phyloP scores from a whole-genome alignment of 2,888 invertebrate species.

The Plutella xylostella region DNA sequence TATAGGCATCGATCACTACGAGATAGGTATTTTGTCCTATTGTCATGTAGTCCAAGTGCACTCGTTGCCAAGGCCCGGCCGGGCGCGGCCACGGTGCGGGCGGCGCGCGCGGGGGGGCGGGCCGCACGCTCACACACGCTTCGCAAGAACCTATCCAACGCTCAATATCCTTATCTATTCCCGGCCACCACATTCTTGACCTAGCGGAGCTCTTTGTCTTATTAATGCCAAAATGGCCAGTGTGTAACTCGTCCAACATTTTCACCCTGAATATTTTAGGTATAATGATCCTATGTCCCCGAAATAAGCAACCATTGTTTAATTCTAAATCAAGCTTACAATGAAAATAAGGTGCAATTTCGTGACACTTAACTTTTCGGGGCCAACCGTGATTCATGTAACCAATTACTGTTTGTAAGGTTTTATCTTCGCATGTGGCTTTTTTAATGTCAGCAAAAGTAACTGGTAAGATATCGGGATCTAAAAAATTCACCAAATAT shows the following conservation, averaged over 20 bases:
- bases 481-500: slow-evolving; percentile 5
- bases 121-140: background rate
- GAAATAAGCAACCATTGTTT: background rate
- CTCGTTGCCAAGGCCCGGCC: background rate
- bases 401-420: slow-evolving; percentile 14
- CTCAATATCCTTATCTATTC: background rate
- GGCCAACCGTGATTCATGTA: slow-evolving; percentile 12
- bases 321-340: background rate
- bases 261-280: background rate
- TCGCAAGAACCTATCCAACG: background rate
- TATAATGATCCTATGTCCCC: background rate
- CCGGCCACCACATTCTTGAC: background rate
- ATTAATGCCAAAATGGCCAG: background rate
- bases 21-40: slow-evolving; percentile 1
- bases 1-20: too few relatives aligned
- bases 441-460: slow-evolving; percentile 9
- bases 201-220: background rate
- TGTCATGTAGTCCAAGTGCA: background rate
- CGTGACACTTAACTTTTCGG: background rate
- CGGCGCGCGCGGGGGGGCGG: background rate
- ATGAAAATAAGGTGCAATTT: background rate
- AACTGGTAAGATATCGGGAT: slow-evolving; percentile 9
- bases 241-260: slow-evolving; percentile 3
- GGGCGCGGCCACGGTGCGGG: background rate
- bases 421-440: slow-evolving; percentile 9